Conservation (phyloP, 2,888 invertebrate species). For the Pocota personata region DNA sequence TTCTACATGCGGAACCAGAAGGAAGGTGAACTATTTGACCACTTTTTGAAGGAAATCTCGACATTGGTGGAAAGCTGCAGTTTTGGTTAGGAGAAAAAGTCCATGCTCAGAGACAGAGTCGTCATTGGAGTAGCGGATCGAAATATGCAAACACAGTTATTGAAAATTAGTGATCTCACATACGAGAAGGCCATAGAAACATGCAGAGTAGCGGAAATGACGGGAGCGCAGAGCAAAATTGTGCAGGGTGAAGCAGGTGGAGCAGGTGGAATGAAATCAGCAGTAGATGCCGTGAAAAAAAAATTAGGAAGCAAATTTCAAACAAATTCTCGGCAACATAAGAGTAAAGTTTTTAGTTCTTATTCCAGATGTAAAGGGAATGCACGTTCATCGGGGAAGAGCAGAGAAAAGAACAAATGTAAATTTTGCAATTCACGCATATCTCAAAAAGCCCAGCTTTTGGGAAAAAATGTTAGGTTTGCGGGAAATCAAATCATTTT, state of each 20-base stretch:
- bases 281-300: neutral
- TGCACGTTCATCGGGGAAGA: no score
- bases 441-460: neutral
- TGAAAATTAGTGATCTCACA: neutral
- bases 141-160: neutral
- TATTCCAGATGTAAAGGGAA: no score
- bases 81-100: conserved; percentile 3
- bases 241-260: neutral
- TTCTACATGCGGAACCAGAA: conserved; percentile 9
- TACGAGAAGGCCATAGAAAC: neutral
- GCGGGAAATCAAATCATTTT: no score
- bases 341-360: neutral
- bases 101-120: conserved; percentile 5
- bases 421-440: neutral
- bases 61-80: conserved; percentile 9
- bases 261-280: neutral
- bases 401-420: no score
- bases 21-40: neutral
- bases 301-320: neutral
- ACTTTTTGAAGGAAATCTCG: conserved; percentile 1
- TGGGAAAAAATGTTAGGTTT: neutral
- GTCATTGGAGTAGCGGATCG: conserved; percentile 5
- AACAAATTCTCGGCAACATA: neutral
- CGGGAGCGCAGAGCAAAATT: neutral
- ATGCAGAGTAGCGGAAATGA: conserved; percentile 9